Base-by-base conservation (phyloP, 2,113 vertebrate genomes). In the Astur gentilis region DNA sequence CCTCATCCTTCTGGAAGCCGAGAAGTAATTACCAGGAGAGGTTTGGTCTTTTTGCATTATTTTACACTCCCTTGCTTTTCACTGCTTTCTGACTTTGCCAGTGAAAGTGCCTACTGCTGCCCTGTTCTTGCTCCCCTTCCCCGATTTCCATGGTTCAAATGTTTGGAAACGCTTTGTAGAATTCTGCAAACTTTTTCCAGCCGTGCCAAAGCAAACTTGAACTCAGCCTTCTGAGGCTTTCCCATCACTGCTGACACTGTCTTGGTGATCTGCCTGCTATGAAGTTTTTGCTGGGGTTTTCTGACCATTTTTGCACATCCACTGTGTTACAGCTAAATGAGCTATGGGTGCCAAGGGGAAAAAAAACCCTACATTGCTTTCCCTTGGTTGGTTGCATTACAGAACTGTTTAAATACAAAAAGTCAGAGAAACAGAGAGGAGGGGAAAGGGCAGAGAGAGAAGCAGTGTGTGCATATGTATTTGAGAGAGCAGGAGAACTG, bases 161-260 rank as follows among this genome's bases (percentile, higher is more conserved):
- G 64, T 89, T 93, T 81, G 75, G 87, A 96, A 95, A 86, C 2
- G 13, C 47, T 73, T 91, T 78, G 69, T 76, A 95, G 67, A 90
- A 81, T 91, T 94, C 89, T 93, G 58, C 82, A 94, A 90, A 58
- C 78, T 83, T 93, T 66, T 94, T 78, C 72, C 45, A 88, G 62
- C 82, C 15, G 1, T 94, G 95, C 96, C 96, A 97, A 97, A 91
- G 91, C 87, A 96, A 97, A 97, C 91, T 96, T 94, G 93, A 96
- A 96, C 96, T 97, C 70, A 88, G 71, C 58, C 82, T 77, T 95
- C 84, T 47, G 91, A 95, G 96, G 94, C 89, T 97, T 97, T 97
- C 91, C 84, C 93, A 91, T 94, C 93, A 83, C 45, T 90, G 67
- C 91, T 95, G 82, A 96, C 84, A 80, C 44, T 82, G 47, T 84